Evolutionary conservation across 2,888 invertebrate genomes (phyloP), one percentile per base, ranked within the genome.

Genomic region (Pristionchus exspectatus): DNA sequence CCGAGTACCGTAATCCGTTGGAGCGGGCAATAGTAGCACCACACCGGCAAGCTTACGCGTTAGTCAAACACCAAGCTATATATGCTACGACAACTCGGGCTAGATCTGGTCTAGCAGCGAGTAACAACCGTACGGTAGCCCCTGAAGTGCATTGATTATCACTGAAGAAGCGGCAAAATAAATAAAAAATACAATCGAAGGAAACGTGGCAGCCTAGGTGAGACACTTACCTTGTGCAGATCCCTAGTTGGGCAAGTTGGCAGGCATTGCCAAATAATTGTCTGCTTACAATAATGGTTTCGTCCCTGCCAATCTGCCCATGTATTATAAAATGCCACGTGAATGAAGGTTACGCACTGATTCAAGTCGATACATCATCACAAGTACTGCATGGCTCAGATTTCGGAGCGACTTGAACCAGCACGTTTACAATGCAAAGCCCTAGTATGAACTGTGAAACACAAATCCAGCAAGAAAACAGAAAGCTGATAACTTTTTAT

Each of bases 81-180:
- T 81, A 81, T 27, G 81, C 81, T 81, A 81, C 77, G 30, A 50
- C 54, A 50, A 81, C 74, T 74, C 38, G 27, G 38, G 81, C 81
- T 81, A 81, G 81, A 50, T 81, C 21, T 21, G 81, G 54, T 81
- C 81, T 81, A 81, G 81, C 81, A 14, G 81, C 50, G 81, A 81
- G 81, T 50, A 81, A 81, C 81, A 81, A 81, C 81, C 81, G 81
- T 81, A 81, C 81, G 81, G 81, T 81, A 54, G 50, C 81, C 81
- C 81, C 81, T 81, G 81, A 81, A 81, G 9, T 50, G 81, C 10
- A 14, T 81, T n/a, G 50, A 81, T 81, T 81, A 81, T 7, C 27
- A 27, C 33, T 33, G 72, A 72, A 30, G 16, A 30, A 12, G 30
- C 27, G 12, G 10, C 24, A 54, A 14, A 44, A 81, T 24, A 33